These are phyloP conservation scores for Propithecus deckenii DNA, from an alignment of 2,797 vertebrate species.

Conservation along the genomic window DNA sequence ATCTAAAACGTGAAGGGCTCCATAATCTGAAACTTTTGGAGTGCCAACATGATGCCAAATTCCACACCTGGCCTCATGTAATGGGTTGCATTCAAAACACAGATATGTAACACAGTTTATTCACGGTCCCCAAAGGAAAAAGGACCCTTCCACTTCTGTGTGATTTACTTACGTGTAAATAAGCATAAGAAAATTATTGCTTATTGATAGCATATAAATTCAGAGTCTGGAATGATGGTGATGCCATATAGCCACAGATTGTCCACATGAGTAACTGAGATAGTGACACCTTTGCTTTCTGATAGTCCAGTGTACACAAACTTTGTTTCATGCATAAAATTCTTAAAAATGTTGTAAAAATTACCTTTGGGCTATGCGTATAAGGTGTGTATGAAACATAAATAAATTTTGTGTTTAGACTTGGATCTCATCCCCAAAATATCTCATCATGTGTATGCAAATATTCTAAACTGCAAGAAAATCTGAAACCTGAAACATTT, in stretches of 20 bases:
- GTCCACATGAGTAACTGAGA: background rate
- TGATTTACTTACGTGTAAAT: background rate
- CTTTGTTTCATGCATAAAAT: background rate
- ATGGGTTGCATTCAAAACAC: background rate
- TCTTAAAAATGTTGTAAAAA: background rate
- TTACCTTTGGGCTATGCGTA: background rate
- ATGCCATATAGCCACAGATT: background rate
- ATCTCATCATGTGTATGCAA: background rate
- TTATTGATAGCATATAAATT: background rate
- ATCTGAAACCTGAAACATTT: background rate
- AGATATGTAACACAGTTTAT: background rate
- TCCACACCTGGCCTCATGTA: no score
- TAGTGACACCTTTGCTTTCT: background rate
- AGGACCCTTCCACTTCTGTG: background rate
- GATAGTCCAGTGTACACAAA: background rate
- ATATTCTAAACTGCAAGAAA: background rate
- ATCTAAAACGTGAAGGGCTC: background rate
- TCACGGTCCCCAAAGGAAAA: background rate
- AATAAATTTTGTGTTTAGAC: background rate
- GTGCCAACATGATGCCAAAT: background rate
- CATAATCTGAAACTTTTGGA: background rate
- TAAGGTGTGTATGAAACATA: background rate
- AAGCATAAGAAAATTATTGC: background rate
- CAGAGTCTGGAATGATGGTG: background rate
- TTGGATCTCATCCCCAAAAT: background rate